Evolutionary conservation across 2,113 vertebrate genomes (phyloP).

Genomic region (Leptobrachium leishanense): DNA sequence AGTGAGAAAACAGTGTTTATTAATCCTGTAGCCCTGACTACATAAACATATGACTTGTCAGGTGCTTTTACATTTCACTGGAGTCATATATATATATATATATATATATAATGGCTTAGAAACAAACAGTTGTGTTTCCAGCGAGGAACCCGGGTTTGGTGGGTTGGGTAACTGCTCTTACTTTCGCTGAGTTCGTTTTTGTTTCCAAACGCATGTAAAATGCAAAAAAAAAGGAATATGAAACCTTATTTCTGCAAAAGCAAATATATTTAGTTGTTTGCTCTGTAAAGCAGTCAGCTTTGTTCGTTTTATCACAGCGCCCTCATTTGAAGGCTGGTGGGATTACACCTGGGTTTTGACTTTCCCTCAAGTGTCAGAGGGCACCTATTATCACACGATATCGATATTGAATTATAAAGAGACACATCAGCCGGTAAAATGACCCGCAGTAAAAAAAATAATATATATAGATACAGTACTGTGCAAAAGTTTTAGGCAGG

Average conservation of each 20-base stretch:
- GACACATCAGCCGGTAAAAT: too few relatives aligned
- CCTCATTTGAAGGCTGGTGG: constrained; percentile 62
- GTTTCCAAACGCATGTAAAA: constrained; percentile 14
- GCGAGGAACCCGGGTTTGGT: constrained; percentile 48
- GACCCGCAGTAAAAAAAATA: too few relatives aligned
- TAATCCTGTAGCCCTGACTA: background rate
- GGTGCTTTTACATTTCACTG: constrained; percentile 30
- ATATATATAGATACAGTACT: too few relatives aligned
- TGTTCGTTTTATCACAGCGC: constrained; percentile 63
- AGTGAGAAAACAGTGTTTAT: background rate
- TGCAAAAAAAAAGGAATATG: background rate
- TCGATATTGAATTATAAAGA: too few relatives aligned
- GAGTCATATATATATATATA: constrained; percentile 9
- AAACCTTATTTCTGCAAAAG: background rate
- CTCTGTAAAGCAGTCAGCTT: background rate
- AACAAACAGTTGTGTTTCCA: background rate
- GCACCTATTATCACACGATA: too few relatives aligned
- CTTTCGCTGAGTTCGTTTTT: constrained; percentile 46
- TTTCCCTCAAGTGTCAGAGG: background rate
- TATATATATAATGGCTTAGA: constrained; percentile 3
- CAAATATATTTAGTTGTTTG: constrained; percentile 55
- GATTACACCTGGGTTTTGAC: constrained; percentile 51
- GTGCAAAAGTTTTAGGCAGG: too few relatives aligned
- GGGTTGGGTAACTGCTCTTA: constrained; percentile 45
- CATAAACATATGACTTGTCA: background rate